Base-by-base conservation (phyloP, 2,797 vertebrate species). In the Catamblyrhynchus diadema region DNA sequence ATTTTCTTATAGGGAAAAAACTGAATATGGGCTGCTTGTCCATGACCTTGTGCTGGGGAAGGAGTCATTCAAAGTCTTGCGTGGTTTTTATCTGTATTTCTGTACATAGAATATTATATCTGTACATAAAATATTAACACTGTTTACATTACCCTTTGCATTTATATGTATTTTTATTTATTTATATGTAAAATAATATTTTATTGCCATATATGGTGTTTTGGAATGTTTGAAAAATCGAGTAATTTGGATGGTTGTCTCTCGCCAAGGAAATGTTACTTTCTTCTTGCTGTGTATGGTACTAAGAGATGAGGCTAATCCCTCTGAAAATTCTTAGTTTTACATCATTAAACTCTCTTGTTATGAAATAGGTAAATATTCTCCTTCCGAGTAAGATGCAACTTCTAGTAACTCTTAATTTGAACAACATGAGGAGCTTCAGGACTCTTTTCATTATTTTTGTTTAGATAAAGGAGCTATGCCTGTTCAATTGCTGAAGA, bases 401-500 rank as follows among this genome's bases (percentile, higher is more conserved):
- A 32, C 8, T 73, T 85, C 21, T 71, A 21, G 7, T 71, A 84
- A 47, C 30, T 70, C 35, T 56, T 92, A 47, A 39, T 80, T 75
- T 61, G 41, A 80, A 33, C 8, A 39, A 80, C 33, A 25, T 50
- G 0, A 39, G 10, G 28, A 70, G 10, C 21, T 64, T 89, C 45
- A 95, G 12, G 39, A 59, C 24, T 62, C n/a, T 69, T 3, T 70
- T 90, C 84, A 62, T 80, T 19, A 4, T 41, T 81, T 81, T 78
- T 51, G 15, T 65, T 89, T 62, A 92, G 93, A 15, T 70, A 79
- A 87, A 93, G 47, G 50, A 86, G 44, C 84, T 51, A 98, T 97
- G 97, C 95, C 97, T 60, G 79, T 98, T 84, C 88, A 96, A 0
- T 93, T 97, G 94, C 41, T 98, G 84, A 96, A 93, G 80, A 81